These are phyloP conservation scores for Tolmerus cingulatus DNA, from an alignment of 2,888 invertebrate species.

Conservation along the genomic window DNA sequence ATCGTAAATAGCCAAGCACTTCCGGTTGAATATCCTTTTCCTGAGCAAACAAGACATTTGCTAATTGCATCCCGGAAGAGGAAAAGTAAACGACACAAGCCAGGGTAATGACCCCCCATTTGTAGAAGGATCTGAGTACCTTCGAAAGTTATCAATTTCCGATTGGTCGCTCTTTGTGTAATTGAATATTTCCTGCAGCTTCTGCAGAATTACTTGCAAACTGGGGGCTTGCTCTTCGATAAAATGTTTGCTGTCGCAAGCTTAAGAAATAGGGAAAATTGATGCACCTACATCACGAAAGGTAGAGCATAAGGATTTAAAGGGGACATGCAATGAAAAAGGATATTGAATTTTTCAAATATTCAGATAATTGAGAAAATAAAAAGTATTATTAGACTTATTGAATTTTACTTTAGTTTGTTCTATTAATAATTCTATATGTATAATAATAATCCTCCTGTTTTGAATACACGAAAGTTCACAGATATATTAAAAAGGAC, in stretches of 20 bases:
- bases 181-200: background rate
- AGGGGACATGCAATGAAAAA: no score
- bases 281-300: no score
- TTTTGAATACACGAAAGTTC: no score
- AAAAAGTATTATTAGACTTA: no score
- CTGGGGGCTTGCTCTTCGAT: background rate
- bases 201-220: background rate
- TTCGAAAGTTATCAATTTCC: background rate
- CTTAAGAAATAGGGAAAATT: no score
- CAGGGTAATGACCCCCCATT: background rate
- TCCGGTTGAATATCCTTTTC: background rate
- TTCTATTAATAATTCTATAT: no score
- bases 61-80: background rate
- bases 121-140: background rate
- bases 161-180: background rate
- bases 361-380: no score
- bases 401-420: no score
- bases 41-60: background rate
- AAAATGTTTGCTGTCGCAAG: background rate
- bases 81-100: background rate
- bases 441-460: no score
- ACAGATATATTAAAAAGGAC: no score
- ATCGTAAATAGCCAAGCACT: background rate
- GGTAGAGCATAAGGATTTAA: no score
- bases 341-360: no score